These are phyloP conservation scores for Argyresthia albistria DNA, from an alignment of 2,888 invertebrate genomes.

Conservation along the genomic window DNA sequence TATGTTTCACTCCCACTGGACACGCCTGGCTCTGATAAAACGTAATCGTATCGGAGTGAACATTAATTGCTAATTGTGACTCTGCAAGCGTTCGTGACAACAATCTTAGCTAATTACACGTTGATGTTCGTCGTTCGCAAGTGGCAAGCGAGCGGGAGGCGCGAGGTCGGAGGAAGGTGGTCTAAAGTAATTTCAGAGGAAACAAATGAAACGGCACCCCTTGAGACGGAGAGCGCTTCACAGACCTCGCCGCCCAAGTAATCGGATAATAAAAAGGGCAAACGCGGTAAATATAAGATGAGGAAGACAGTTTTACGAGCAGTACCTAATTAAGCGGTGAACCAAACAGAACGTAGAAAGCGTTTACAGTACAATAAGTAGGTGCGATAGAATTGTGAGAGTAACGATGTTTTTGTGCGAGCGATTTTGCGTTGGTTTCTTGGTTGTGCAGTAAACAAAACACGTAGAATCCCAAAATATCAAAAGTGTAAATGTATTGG, in stretches of 20 bases:
- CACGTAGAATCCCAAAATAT: constrained; percentile 1
- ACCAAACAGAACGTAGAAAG: constrained; percentile 61
- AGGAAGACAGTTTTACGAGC: constrained; percentile 73
- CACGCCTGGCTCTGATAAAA: constrained; percentile 38
- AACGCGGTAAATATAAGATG: constrained; percentile 73
- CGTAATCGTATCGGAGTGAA: constrained; percentile 58
- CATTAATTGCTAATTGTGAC: constrained; percentile 59
- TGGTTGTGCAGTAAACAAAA: not conserved
- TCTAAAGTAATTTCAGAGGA: constrained; percentile 66
- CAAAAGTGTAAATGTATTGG: constrained; percentile 10
- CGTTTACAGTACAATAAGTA: constrained; percentile 47
- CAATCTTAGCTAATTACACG: constrained; percentile 53
- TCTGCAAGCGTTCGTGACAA: constrained; percentile 38
- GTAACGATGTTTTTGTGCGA: not conserved
- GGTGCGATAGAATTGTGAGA: constrained; percentile 1
- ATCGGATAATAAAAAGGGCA: constrained; percentile 73
- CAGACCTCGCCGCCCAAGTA: constrained; percentile 67
- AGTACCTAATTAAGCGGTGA: constrained; percentile 71
- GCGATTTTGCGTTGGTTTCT: too few relatives aligned
- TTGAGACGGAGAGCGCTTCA: constrained; percentile 58
- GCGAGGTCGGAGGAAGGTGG: constrained; percentile 22
- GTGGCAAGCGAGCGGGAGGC: constrained; percentile 22
- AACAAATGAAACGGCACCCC: constrained; percentile 71
- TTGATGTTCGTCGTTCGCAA: constrained; percentile 25
- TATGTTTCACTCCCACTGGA: constrained; percentile 47